These are phyloP conservation scores for Drosophila repletoides DNA, from an alignment of 1,140 invertebrate species.

Conservation along the genomic window DNA sequence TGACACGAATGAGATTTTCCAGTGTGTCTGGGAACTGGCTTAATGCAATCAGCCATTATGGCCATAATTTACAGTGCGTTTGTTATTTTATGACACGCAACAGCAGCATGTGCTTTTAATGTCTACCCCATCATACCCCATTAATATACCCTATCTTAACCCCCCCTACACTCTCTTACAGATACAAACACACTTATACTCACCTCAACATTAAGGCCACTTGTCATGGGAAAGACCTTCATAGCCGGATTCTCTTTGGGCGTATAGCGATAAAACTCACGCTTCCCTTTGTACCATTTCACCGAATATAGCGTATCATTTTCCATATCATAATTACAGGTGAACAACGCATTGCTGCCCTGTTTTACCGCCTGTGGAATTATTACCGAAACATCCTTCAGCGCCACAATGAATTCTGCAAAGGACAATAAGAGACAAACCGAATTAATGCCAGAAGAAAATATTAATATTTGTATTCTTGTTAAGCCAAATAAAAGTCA, in stretches of 20 bases:
- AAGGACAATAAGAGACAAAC: conserved; percentile 34
- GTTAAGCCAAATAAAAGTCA: conserved; percentile 35
- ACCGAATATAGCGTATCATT: conserved; percentile 90
- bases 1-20: conserved; percentile 23
- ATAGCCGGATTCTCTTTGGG: conserved; percentile 86
- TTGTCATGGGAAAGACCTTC: conserved; percentile 85
- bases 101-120: conserved; percentile 72
- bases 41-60: conserved; percentile 76
- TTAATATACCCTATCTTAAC: too few species aligned
- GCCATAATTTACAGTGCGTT: conserved; percentile 73
- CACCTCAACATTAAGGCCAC: conserved; percentile 88
- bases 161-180: not conserved
- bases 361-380: conserved; percentile 88
- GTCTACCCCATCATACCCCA: conserved; percentile 12
- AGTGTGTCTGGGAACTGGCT: conserved; percentile 30
- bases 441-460: conserved; percentile 7
- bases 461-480: conserved; percentile 34
- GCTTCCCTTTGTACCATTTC: conserved; percentile 90
- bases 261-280: conserved; percentile 88
- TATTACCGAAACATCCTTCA: conserved; percentile 86
- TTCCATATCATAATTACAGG: conserved; percentile 91
- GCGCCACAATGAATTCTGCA: conserved; percentile 83
- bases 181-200: conserved; percentile 81
- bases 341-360: conserved; percentile 87
- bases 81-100: conserved; percentile 66